Percentiles rank a stretch among this genome's conserved stretches.
These are phyloP conservation scores for Andrena trimmerana DNA, from an alignment of 2,888 invertebrate genomes.

Conservation along the genomic window DNA sequence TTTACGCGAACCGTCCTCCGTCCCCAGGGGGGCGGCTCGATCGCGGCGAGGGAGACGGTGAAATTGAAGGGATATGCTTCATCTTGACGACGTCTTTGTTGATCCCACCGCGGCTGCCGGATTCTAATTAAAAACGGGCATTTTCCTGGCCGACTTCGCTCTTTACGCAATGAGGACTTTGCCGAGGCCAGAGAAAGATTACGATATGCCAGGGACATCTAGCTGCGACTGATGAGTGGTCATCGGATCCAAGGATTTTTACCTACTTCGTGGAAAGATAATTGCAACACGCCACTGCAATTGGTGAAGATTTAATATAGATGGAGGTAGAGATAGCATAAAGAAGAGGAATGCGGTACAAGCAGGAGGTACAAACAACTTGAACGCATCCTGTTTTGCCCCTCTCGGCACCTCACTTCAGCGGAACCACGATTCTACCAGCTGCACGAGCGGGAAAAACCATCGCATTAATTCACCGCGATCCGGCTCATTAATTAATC, in stretches of 20 bases:
- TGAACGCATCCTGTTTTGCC: neutral
- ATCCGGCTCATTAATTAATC: slow-evolving; percentile 65
- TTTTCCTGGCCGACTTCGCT: neutral
- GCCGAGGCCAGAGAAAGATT: neutral
- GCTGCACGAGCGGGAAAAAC: slow-evolving; percentile 14
- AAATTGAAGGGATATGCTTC: slow-evolving; percentile 10
- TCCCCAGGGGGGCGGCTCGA: neutral
- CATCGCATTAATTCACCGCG: slow-evolving; percentile 40
- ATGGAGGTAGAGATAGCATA: neutral
- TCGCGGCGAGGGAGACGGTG: neutral
- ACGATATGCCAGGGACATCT: too few species aligned
- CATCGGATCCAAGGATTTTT: too few species aligned
- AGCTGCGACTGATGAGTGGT: too few species aligned
- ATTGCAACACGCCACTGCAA: too few species aligned
- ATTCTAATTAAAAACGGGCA: neutral
- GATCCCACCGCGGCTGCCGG: neutral
- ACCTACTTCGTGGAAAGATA: too few species aligned
- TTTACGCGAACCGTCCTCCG: neutral
- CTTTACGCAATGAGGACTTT: neutral
- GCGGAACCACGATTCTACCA: neutral
- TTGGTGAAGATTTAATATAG: too few species aligned
- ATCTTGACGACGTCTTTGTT: neutral
- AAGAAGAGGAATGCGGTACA: neutral
- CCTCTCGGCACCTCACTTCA: too few species aligned
- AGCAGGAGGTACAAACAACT: neutral